A percentile compares a stretch with the other conserved stretches of the same genome.
Conservation (phyloP, 2,888 invertebrate genomes). For the Hirtodrosophila alboralis region DNA sequence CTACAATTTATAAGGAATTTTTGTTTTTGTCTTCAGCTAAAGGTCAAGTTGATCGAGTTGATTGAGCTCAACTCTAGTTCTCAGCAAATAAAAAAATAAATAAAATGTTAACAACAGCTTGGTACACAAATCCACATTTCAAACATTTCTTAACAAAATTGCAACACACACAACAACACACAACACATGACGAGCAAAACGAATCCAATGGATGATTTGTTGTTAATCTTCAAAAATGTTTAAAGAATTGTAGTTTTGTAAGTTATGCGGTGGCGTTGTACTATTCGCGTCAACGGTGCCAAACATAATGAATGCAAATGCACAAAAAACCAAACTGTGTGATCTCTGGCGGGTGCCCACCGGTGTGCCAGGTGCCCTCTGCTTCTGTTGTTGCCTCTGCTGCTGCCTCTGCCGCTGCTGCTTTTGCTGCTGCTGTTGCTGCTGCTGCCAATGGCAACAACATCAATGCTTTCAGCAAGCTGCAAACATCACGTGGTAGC, state of each 20-base stretch:
- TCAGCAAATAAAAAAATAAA: slow-evolving; percentile 61
- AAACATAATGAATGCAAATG: slow-evolving; percentile 79
- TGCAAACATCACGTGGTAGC: slow-evolving; percentile 52
- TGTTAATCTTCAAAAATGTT: slow-evolving; percentile 13
- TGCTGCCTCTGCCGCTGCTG: slow-evolving; percentile 7
- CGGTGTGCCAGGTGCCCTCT: background rate
- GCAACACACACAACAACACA: slow-evolving; percentile 36
- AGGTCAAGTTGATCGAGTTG: slow-evolving; percentile 69
- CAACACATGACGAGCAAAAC: slow-evolving; percentile 54
- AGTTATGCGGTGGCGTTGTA: slow-evolving; percentile 65
- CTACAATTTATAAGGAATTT: slow-evolving; percentile 38
- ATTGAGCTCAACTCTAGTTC: slow-evolving; percentile 43
- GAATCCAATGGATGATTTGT: slow-evolving; percentile 36
- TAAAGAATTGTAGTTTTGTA: no score
- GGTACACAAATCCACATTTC: slow-evolving; percentile 71
- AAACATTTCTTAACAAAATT: slow-evolving; percentile 59
- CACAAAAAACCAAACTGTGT: slow-evolving; percentile 55
- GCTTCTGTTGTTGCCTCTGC: slow-evolving; percentile 8
- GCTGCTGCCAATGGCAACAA: slow-evolving; percentile 2
- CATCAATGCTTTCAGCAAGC: slow-evolving; percentile 22
- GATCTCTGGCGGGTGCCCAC: slow-evolving; percentile 66
- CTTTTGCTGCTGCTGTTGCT: slow-evolving; percentile 13
- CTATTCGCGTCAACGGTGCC: slow-evolving; percentile 73
- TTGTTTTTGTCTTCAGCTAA: no score
- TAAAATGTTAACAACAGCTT: slow-evolving; percentile 59